Evolutionary conservation across 2,888 invertebrate species (phyloP), one percentile per base, ranked within the genome.

Genomic region (Melikaiella ostensackeni): DNA sequence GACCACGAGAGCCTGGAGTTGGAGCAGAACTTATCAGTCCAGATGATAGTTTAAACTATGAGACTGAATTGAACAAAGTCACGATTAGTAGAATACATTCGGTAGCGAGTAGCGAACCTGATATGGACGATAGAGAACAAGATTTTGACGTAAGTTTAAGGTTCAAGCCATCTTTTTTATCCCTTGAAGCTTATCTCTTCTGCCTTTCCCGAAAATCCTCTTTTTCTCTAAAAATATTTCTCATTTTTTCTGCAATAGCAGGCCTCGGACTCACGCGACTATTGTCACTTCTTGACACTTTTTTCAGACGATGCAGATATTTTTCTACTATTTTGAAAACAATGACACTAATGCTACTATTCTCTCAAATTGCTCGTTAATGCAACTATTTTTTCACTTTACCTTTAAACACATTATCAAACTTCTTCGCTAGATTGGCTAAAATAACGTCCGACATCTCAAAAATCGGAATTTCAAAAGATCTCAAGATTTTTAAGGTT

Each of bases 1-100:
- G 93, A 27, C 94, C 94, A 4, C 88, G 95, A 81, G 94, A 94
- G 87, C 95, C 95, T 0, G 95, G 95, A 9, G 95, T 95, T 30
- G 95, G 94, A 0, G 94, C 94, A 1, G 95, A 95, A 89, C 87
- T 93, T 70, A 91, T 90, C 77, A 87, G 88, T 77, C 87, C 90
- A 19, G 90, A 89, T 46, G 91, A 90, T 46, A 86, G 81, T 77
- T 80, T 86, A n/a, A 87, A 87, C 76, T 89, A 89, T 77, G 83
- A 87, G 57, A 80, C 83, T 35, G 88, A 89, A 77, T 81, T 89
- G 63, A 88, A 85, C 76, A 88, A 87, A 86, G 77, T 87, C 77
- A 84, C 82, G 46, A 75, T 83, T 66, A 86, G 84, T 80, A 87
- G 88, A 84, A 82, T 87, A 38, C 88, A 87, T 73, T 88, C 90